Percentiles rank a stretch among this genome's conserved stretches.
phyloP scores from a whole-genome alignment of 2,888 invertebrate genomes.

The Sarcophaga carnaria region DNA sequence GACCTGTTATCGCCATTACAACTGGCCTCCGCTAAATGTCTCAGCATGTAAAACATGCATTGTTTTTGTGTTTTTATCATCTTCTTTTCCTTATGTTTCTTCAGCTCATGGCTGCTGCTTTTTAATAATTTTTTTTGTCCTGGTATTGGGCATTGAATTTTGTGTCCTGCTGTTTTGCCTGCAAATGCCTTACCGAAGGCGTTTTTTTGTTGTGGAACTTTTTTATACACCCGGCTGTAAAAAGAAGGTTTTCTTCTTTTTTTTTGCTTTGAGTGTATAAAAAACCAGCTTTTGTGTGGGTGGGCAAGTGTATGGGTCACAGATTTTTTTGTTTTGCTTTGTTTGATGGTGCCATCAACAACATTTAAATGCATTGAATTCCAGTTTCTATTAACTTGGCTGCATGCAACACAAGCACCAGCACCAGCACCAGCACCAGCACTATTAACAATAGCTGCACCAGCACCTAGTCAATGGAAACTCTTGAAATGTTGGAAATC shows the following conservation, averaged over 20 bases:
- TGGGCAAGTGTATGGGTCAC: constrained; percentile 13
- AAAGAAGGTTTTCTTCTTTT: neutral
- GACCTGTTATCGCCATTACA: constrained; percentile 71
- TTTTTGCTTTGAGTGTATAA: constrained; percentile 9
- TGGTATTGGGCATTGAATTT: neutral
- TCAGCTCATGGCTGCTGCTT: neutral
- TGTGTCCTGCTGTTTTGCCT: constrained; percentile 55
- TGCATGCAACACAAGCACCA: constrained; percentile 21
- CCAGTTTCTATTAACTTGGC: constrained; percentile 69
- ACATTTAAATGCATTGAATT: constrained; percentile 70
- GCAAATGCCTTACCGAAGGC: constrained; percentile 27
- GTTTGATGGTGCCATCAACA: constrained; percentile 48
- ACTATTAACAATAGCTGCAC: neutral
- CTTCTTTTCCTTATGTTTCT: constrained; percentile 25
- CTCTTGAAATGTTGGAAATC: constrained; percentile 15
- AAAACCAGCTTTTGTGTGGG: neutral
- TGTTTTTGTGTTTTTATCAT: constrained; percentile 31
- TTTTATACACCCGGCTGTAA: neutral
- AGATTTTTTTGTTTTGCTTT: neutral
- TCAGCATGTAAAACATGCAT: constrained; percentile 69
- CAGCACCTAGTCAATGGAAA: constrained; percentile 7
- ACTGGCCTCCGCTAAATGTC: constrained; percentile 66
- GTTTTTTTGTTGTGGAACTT: constrained; percentile 37
- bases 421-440: neutral
- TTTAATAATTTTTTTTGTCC: neutral